Percentiles rank a stretch among this genome's conserved stretches.
These are phyloP conservation scores for Electrona antarctica DNA, from an alignment of 2,113 vertebrate species.

Conservation along the genomic window DNA sequence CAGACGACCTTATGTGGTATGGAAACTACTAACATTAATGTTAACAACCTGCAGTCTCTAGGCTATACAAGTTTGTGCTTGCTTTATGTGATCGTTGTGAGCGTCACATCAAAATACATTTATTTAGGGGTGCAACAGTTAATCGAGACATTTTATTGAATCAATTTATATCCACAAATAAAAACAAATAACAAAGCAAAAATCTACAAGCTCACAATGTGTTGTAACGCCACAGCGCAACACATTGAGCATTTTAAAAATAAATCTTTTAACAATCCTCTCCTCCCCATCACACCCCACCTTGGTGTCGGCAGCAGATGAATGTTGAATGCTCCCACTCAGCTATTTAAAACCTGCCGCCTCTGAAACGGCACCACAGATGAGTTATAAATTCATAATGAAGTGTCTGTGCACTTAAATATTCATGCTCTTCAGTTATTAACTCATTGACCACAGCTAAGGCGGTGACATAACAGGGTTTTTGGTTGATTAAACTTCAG, in stretches of 20 bases:
- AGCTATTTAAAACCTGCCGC: constrained; percentile 67
- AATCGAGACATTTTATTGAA: no score
- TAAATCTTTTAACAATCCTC: neutral
- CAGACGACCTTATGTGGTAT: constrained; percentile 89
- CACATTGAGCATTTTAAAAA: neutral
- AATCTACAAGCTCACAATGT: no score
- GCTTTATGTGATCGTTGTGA: no score
- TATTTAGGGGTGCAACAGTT: no score
- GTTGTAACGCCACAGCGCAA: neutral
- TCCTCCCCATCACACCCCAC: constrained; percentile 15
- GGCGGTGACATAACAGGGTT: constrained; percentile 25
- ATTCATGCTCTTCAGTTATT: constrained; percentile 57
- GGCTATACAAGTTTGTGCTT: no score
- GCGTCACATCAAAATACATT: no score
- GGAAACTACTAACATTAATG: constrained; percentile 37
- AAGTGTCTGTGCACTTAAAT: constrained; percentile 38
- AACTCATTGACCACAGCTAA: constrained; percentile 40
- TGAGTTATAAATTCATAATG: constrained; percentile 19
- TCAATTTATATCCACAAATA: no score
- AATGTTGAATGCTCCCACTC: constrained; percentile 59
- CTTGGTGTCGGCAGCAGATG: constrained; percentile 52
- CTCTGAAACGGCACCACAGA: constrained; percentile 23
- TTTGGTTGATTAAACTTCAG: constrained; percentile 18
- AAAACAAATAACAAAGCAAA: no score
- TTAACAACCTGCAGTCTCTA: no score